These are phyloP conservation scores for Sarcophaga carnaria DNA, from an alignment of 2,888 invertebrate genomes.

Conservation along the genomic window DNA sequence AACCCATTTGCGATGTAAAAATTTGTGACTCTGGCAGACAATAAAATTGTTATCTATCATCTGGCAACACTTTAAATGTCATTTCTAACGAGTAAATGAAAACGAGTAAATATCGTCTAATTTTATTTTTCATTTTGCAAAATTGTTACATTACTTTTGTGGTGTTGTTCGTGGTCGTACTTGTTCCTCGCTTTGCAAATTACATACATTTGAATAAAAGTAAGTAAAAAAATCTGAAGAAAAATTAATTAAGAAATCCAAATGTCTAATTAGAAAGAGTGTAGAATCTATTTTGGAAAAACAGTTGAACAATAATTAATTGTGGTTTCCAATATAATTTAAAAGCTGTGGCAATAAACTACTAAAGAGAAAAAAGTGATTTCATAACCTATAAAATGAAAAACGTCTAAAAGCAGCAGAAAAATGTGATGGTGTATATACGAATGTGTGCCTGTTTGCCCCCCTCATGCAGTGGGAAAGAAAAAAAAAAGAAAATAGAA, in stretches of 20 bases:
- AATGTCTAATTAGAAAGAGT: not conserved
- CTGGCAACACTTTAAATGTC: conserved; percentile 24
- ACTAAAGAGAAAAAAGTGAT: conserved; percentile 70
- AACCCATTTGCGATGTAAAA: not conserved
- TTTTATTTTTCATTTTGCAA: conserved; percentile 47
- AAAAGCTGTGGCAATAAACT: too few relatives aligned
- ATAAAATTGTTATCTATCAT: not conserved
- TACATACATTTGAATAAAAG: conserved; percentile 73
- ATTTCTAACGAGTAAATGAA: conserved; percentile 40
- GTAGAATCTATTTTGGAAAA: not conserved
- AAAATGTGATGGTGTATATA: conserved; percentile 64
- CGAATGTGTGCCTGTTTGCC: conserved; percentile 25
- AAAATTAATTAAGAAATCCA: conserved; percentile 20
- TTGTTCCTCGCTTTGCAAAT: conserved; percentile 75
- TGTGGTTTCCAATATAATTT: too few relatives aligned
- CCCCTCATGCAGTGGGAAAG: conserved; percentile 1
- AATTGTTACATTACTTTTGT: conserved; percentile 76
- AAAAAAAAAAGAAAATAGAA: not conserved
- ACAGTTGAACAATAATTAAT: conserved; percentile 3
- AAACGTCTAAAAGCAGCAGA: conserved; percentile 30
- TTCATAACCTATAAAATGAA: conserved; percentile 78
- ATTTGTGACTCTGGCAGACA: too few relatives aligned
- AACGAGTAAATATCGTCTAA: conserved; percentile 38
- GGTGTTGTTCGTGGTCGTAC: conserved; percentile 77
- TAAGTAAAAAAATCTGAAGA: conserved; percentile 73